Conservation (phyloP, 2,797 vertebrate genomes). For the Furcifer pardalis region DNA sequence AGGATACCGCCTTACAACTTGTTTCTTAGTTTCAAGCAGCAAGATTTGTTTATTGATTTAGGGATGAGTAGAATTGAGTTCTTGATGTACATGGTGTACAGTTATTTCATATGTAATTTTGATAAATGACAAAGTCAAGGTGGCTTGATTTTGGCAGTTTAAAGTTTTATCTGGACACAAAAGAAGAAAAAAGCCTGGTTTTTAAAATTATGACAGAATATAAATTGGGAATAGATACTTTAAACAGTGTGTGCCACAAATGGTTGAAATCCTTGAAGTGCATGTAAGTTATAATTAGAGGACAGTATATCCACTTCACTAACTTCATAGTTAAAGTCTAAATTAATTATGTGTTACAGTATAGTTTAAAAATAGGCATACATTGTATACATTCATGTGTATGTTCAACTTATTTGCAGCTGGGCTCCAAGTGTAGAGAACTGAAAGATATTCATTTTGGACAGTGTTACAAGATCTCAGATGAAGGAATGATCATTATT, state of each 20-base stretch:
- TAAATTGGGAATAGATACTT: not conserved
- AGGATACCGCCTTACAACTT: not conserved
- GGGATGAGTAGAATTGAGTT: not conserved
- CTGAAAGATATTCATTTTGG: slow-evolving; percentile 96
- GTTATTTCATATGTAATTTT: no score
- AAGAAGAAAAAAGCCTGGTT: no score
- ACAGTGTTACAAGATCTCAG: slow-evolving; percentile 96
- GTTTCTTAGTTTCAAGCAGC: not conserved
- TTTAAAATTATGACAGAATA: no score
- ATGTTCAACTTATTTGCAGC: slow-evolving; percentile 75
- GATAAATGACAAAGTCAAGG: no score
- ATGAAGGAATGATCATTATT: slow-evolving; percentile 94
- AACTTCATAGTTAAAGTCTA: not conserved
- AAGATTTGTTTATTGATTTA: not conserved
- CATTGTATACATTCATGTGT: slow-evolving; percentile 24
- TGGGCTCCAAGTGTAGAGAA: slow-evolving; percentile 92
- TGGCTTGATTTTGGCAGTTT: no score
- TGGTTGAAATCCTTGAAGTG: no score
- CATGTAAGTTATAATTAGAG: no score
- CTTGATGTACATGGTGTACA: no score
- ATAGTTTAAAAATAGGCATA: not conserved
- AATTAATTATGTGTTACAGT: not conserved
- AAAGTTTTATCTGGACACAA: no score
- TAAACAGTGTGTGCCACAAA: no score
- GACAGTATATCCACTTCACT: no score